Conservation (phyloP, 2,113 vertebrate species). For the Nycticorax nycticorax region DNA sequence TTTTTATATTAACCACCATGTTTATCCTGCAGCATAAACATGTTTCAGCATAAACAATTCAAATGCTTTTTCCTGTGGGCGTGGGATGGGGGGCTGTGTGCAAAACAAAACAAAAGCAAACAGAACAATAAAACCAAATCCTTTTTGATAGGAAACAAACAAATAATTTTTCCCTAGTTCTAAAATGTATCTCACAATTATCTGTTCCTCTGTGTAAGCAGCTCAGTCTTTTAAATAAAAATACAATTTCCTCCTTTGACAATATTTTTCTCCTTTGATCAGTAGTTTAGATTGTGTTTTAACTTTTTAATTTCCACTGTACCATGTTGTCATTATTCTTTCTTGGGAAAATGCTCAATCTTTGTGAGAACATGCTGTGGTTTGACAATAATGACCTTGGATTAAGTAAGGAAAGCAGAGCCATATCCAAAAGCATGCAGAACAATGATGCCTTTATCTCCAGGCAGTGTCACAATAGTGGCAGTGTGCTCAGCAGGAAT, state of each 20-base stretch:
- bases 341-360: background rate
- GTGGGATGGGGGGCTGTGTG: rapidly evolving
- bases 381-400: background rate
- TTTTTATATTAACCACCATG: background rate
- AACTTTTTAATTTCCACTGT: background rate
- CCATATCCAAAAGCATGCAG: background rate
- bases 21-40: background rate
- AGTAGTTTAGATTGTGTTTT: background rate
- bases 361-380: background rate
- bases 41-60: background rate
- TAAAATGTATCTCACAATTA: background rate
- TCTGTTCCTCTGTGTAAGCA: background rate
- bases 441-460: constrained; percentile 10
- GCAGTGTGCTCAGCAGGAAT: background rate
- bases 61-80: background rate
- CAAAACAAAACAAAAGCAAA: background rate
- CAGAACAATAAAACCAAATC: background rate
- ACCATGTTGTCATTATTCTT: background rate
- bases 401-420: background rate
- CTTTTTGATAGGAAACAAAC: background rate
- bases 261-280: background rate
- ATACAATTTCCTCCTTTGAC: background rate
- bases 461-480: background rate
- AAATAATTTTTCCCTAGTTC: background rate
- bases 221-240: background rate